Conservation (phyloP, 1,140 invertebrate genomes). For the Scaptodrosophila lebanonensis region DNA sequence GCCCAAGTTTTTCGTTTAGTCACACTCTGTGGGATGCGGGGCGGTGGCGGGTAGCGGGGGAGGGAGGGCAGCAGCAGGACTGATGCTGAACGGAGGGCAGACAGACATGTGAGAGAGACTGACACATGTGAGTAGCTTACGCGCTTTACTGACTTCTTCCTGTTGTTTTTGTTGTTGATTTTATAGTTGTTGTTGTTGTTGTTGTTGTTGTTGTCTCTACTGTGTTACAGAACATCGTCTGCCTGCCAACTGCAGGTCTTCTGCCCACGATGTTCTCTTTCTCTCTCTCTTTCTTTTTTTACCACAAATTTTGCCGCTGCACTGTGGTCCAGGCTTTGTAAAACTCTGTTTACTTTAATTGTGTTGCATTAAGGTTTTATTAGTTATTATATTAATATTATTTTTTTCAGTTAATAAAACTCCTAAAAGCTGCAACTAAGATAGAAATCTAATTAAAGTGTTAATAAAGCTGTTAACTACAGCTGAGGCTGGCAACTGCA, state of each 20-base stretch:
- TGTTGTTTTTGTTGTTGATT: conserved; percentile 9
- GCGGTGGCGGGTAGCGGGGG: no score
- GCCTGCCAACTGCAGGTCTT: neutral
- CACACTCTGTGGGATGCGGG: no score
- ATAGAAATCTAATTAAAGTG: no score
- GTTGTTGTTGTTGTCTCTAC: neutral
- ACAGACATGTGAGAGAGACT: conserved; percentile 10
- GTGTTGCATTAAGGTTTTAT: no score
- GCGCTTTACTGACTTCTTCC: conserved; percentile 22
- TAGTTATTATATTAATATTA: no score
- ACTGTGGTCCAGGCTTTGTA: no score
- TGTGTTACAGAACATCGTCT: neutral
- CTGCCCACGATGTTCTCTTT: neutral
- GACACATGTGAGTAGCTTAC: conserved; percentile 23
- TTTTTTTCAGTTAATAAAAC: no score
- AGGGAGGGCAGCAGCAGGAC: neutral
- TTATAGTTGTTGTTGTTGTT: neutral
- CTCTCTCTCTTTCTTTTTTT: conserved; percentile 1
- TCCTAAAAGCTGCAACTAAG: no score
- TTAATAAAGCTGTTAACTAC: no score
- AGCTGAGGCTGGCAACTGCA: no score
- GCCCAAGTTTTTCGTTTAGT: neutral
- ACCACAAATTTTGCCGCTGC: no score
- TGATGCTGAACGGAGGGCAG: neutral
- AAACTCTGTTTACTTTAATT: no score